phyloP scores from a whole-genome alignment of 2,113 vertebrate species.

The Galeopterus variegatus region DNA sequence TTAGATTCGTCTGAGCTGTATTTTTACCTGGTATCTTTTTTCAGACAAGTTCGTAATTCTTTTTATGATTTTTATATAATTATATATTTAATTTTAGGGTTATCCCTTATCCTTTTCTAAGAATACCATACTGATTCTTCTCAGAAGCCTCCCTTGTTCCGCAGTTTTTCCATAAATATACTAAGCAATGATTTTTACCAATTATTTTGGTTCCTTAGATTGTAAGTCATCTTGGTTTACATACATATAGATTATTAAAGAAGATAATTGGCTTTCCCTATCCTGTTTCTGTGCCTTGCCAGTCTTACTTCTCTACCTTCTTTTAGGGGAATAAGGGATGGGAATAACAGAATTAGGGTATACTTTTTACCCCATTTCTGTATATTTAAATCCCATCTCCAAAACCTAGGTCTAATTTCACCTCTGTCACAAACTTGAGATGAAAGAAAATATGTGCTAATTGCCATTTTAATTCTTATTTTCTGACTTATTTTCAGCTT shows the following conservation, averaged over 20 bases:
- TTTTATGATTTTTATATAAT: conserved; percentile 12
- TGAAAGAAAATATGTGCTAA: conserved; percentile 12
- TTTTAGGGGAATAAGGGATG: background rate
- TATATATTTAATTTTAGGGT: background rate
- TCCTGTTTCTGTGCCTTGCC: background rate
- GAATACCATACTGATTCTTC: conserved; percentile 10
- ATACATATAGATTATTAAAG: background rate
- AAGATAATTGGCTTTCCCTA: background rate
- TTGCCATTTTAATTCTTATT: conserved; percentile 15
- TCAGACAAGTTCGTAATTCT: background rate
- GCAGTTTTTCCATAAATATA: background rate
- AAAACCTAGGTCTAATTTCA: conserved; percentile 38
- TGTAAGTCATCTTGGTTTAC: background rate
- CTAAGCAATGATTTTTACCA: conserved; percentile 12
- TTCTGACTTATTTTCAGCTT: conserved; percentile 29
- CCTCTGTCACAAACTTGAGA: conserved; percentile 6
- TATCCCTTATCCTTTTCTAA: background rate
- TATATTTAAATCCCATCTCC: background rate
- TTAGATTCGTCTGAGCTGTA: background rate
- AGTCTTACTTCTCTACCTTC: background rate
- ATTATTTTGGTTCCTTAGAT: conserved; percentile 7
- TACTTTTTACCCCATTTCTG: conserved; percentile 13
- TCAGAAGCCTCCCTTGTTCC: background rate
- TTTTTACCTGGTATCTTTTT: background rate
- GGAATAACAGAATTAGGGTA: background rate